Conservation (phyloP, 2,888 invertebrate species). For the Leptinotarsa juncta region DNA sequence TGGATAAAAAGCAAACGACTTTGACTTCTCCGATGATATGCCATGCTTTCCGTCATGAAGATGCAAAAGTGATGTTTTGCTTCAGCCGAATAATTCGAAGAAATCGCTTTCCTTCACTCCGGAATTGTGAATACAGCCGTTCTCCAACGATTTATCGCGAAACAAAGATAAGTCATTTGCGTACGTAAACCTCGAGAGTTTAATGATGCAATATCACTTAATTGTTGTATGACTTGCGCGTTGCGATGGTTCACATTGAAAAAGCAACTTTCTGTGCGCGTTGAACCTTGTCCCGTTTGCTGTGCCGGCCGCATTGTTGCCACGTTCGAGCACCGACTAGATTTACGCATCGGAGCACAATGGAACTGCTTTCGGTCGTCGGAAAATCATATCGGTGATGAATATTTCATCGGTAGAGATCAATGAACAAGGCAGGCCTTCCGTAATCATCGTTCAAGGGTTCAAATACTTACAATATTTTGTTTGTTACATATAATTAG, state of each 20-base stretch:
- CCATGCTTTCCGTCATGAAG: too few relatives aligned
- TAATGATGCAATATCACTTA: constrained; percentile 41
- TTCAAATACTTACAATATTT: too few relatives aligned
- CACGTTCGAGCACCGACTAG: constrained; percentile 2
- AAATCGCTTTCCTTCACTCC: background rate
- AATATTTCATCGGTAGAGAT: background rate
- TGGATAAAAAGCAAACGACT: too few relatives aligned
- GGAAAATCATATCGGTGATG: background rate
- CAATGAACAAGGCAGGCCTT: background rate
- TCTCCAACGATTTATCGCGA: constrained; percentile 8
- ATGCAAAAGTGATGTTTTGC: too few relatives aligned
- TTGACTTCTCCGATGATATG: too few relatives aligned
- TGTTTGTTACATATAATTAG: too few relatives aligned
- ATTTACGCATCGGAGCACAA: constrained; percentile 3
- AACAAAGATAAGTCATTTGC: constrained; percentile 33
- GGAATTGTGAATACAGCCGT: background rate
- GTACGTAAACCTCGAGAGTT: constrained; percentile 25
- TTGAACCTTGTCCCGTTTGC: constrained; percentile 50
- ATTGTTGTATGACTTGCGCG: constrained; percentile 38
- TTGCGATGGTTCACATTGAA: constrained; percentile 40
- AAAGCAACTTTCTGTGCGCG: constrained; percentile 48
- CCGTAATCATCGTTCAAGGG: background rate
- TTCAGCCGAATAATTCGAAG: background rate
- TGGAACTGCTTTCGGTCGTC: constrained; percentile 9
- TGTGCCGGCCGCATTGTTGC: constrained; percentile 33